These are phyloP conservation scores for Galago senegalensis DNA, from an alignment of 2,797 vertebrate species.

Conservation along the genomic window DNA sequence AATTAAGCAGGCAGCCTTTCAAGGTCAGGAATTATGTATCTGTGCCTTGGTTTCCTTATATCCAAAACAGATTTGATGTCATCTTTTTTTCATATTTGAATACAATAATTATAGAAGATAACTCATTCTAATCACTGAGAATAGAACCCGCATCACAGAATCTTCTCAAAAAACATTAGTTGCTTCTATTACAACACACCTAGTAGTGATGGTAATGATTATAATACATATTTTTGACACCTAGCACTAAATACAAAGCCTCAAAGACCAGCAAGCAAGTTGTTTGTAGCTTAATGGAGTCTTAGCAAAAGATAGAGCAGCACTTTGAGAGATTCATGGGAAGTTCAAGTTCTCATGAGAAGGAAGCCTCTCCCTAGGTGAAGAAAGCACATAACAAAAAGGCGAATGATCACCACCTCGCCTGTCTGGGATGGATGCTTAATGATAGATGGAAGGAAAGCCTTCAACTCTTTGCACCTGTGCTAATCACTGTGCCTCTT, in stretches of 20 bases:
- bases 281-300: neutral
- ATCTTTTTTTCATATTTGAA: neutral
- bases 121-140: neutral
- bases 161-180: neutral
- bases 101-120: neutral
- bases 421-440: neutral
- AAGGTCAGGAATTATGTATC: neutral
- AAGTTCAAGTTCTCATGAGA: neutral
- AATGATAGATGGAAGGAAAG: neutral
- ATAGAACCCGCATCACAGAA: neutral
- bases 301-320: slow-evolving; percentile 17
- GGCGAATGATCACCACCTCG: neutral
- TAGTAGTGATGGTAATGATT: neutral
- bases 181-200: neutral
- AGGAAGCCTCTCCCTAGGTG: neutral
- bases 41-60: neutral
- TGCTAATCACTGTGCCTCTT: neutral
- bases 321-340: neutral
- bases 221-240: neutral
- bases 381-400: neutral
- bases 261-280: neutral
- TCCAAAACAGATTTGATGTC: neutral
- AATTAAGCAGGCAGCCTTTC: neutral
- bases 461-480: neutral
- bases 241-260: neutral